Conservation (phyloP, 2,113 vertebrate genomes). For the Camelus dromedarius region DNA sequence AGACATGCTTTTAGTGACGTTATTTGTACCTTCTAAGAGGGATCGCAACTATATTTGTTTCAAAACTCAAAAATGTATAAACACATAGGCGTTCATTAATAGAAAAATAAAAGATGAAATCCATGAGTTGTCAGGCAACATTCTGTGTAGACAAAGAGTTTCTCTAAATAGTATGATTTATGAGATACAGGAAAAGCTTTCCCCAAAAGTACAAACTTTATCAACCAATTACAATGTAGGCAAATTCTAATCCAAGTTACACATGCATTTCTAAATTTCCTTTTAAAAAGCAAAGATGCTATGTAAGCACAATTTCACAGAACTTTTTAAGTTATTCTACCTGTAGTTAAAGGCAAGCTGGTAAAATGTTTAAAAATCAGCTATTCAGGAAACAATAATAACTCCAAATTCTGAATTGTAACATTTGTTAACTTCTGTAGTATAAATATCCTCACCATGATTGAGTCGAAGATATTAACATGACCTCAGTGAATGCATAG, state of each 20-base stretch:
- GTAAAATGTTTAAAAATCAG: not conserved
- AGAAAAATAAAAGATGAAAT: not conserved
- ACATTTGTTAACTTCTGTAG: not conserved
- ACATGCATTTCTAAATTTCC: not conserved
- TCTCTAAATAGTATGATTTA: not conserved
- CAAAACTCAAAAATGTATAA: not conserved
- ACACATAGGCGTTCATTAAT: not conserved
- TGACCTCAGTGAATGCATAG: not conserved
- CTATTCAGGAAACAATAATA: not conserved
- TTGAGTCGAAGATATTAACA: not conserved
- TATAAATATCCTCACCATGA: not conserved
- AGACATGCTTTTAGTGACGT: not conserved
- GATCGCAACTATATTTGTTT: not conserved
- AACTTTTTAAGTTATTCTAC: not conserved
- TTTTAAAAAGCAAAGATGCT: not conserved
- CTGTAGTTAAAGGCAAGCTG: not conserved
- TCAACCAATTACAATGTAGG: not conserved
- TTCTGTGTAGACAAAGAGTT: not conserved
- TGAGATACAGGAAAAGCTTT: not conserved
- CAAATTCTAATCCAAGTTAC: not conserved
- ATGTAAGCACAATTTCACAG: not conserved
- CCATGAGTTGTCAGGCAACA: not conserved
- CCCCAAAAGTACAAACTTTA: not conserved
- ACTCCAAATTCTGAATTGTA: not conserved
- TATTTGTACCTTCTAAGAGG: not conserved